Evolutionary conservation across 2,797 vertebrate species (phyloP).

Genomic region (Girardinus metallicus): DNA sequence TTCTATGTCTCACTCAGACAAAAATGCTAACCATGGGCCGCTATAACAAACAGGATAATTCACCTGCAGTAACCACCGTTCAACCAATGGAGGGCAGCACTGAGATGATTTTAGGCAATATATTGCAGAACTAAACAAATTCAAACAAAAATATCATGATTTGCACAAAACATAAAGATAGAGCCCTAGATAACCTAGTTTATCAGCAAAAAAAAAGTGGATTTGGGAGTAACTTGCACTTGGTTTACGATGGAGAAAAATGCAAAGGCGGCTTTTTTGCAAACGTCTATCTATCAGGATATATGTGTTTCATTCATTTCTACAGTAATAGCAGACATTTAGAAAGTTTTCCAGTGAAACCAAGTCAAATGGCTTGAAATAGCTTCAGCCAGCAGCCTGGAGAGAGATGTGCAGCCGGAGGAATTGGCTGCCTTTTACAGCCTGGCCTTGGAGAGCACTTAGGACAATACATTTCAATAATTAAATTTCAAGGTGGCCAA

Average conservation of each 20-base stretch:
- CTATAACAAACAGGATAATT: background rate
- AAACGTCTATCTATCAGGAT: slow-evolving; percentile 37
- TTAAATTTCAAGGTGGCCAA: slow-evolving; percentile 82
- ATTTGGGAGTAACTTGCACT: background rate
- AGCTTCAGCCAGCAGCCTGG: slow-evolving; percentile 60
- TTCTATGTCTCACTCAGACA: no score
- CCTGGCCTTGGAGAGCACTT: slow-evolving; percentile 78
- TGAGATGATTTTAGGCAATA: background rate
- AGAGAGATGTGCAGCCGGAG: slow-evolving; percentile 60
- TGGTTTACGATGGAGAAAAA: slow-evolving; percentile 23
- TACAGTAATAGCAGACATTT: slow-evolving; percentile 56
- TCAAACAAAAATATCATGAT: background rate
- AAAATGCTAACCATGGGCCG: no score
- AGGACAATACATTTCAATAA: slow-evolving; percentile 83
- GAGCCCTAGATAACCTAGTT: background rate
- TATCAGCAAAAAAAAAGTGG: background rate
- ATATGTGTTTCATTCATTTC: slow-evolving; percentile 66
- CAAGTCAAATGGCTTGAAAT: slow-evolving; percentile 75
- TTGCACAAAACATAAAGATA: background rate
- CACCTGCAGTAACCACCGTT: background rate
- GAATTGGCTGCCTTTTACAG: slow-evolving; percentile 74
- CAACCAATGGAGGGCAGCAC: background rate
- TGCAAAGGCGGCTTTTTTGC: slow-evolving; percentile 49
- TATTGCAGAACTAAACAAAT: background rate
- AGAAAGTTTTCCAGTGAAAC: slow-evolving; percentile 68